phyloP scores from a whole-genome alignment of 1,140 invertebrate genomes.

The Pararge aegeria region DNA sequence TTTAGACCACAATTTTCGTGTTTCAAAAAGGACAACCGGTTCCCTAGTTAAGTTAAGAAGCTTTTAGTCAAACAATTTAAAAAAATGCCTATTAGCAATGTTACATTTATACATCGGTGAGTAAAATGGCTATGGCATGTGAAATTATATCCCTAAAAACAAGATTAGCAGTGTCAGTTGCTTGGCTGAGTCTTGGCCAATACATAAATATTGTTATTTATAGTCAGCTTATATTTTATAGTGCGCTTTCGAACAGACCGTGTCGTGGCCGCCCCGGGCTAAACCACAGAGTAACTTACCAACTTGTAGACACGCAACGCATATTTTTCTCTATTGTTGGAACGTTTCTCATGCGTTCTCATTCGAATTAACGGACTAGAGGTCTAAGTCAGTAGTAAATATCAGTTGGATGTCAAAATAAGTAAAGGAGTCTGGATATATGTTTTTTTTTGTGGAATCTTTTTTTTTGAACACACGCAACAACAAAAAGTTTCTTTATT shows the following conservation, averaged over 20 bases:
- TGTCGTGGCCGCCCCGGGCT: conserved; percentile 60
- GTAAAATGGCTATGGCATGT: no score
- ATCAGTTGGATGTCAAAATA: neutral
- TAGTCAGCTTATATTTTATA: conserved; percentile 39
- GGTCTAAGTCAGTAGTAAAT: neutral
- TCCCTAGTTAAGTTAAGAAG: no score
- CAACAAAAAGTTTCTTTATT: no score
- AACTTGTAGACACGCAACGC: conserved; percentile 43
- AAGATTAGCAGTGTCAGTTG: conserved; percentile 11
- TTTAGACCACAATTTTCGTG: no score
- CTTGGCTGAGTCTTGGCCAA: neutral
- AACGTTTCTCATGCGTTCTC: conserved; percentile 8
- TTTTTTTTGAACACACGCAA: no score
- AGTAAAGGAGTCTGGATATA: no score
- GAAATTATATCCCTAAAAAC: no score
- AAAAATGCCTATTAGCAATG: no score
- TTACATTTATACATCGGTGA: no score
- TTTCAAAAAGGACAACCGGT: no score
- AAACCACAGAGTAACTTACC: conserved; percentile 37
- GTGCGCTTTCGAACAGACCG: conserved; percentile 45
- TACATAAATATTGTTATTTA: conserved; percentile 35
- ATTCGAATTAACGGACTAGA: conserved; percentile 8
- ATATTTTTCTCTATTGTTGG: conserved; percentile 22
- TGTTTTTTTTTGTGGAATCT: no score
- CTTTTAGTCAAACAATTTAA: no score